A percentile compares a stretch with the other conserved stretches of the same genome.
These are phyloP conservation scores for Halocynthia roretzi DNA, from an alignment of 23 tunicate species.

Conservation along the genomic window DNA sequence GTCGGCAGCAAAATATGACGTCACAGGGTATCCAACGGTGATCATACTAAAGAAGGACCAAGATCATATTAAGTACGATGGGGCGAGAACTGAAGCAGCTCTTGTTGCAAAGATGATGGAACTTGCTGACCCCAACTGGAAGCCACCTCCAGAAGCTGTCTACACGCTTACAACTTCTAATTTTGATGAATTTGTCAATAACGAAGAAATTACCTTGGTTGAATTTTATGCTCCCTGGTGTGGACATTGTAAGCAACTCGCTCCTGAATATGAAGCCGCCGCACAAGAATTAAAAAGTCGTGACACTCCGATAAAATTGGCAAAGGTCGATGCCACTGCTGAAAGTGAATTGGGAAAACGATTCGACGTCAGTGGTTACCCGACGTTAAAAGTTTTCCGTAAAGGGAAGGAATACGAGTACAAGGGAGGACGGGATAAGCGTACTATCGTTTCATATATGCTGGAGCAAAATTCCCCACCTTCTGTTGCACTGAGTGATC, in stretches of 20 bases:
- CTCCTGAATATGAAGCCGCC: slow-evolving; percentile 91
- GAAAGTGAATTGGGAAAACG: slow-evolving; percentile 45
- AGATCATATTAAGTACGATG: slow-evolving; percentile 61
- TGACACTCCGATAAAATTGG: slow-evolving; percentile 79
- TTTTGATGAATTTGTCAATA: slow-evolving; percentile 76
- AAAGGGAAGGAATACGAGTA: slow-evolving; percentile 86
- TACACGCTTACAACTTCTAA: slow-evolving; percentile 58
- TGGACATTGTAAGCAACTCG: slow-evolving; percentile 95
- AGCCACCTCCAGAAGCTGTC: slow-evolving; percentile 93
- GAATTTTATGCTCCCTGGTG: slow-evolving; percentile 99
- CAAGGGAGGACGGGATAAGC: slow-evolving; percentile 84
- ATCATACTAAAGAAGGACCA: slow-evolving; percentile 55
- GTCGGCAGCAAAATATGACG: slow-evolving; percentile 43
- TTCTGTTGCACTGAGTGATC: slow-evolving; percentile 40
- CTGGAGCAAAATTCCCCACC: slow-evolving; percentile 95
- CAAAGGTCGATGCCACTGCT: slow-evolving; percentile 95
- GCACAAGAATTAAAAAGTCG: slow-evolving; percentile 64
- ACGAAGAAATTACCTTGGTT: slow-evolving; percentile 71
- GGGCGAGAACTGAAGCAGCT: slow-evolving; percentile 63
- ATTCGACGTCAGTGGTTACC: slow-evolving; percentile 90
- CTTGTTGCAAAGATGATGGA: slow-evolving; percentile 49
- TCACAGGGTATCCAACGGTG: slow-evolving; percentile 78
- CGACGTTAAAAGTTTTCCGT: slow-evolving; percentile 89
- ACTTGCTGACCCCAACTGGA: slow-evolving; percentile 89
- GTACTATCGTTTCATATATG: slow-evolving; percentile 77